A percentile compares a stretch with the other conserved stretches of the same genome.
phyloP scores from a whole-genome alignment of 2,113 vertebrate species.

The Thunnus thynnus region DNA sequence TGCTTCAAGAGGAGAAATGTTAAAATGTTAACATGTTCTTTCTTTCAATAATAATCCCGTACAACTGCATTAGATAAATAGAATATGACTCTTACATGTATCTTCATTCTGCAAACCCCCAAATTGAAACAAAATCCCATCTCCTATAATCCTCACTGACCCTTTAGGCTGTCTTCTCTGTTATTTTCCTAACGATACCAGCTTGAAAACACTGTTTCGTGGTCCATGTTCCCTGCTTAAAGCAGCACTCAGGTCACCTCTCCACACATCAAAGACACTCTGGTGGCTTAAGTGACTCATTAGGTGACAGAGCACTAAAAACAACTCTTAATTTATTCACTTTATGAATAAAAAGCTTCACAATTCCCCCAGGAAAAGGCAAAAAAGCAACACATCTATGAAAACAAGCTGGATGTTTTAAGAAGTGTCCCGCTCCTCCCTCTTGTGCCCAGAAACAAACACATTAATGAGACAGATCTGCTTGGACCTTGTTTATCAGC shows the following conservation, averaged over 20 bases:
- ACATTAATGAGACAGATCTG: conserved; percentile 41
- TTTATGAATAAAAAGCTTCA: conserved; percentile 12
- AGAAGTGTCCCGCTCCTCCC: conserved; percentile 17
- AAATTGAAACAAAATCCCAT: conserved; percentile 15
- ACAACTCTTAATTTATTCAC: conserved; percentile 11
- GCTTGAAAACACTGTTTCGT: background rate
- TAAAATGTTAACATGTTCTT: background rate
- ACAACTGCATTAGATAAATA: conserved; percentile 1
- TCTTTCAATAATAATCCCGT: conserved; percentile 25
- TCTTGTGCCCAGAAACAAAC: conserved; percentile 25
- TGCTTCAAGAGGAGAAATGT: background rate
- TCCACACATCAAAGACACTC: conserved; percentile 26
- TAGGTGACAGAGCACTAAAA: conserved; percentile 27
- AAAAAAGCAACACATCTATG: background rate
- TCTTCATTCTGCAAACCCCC: conserved; percentile 9
- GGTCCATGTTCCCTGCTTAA: conserved; percentile 1
- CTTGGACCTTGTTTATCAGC: conserved; percentile 41
- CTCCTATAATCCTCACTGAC: background rate
- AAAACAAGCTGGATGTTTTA: conserved; percentile 32
- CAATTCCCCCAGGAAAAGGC: conserved; percentile 2
- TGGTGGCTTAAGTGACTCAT: conserved; percentile 26
- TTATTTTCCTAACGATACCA: background rate
- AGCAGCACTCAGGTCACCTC: conserved; percentile 29
- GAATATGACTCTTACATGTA: conserved; percentile 1
- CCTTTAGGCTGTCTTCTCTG: background rate